phyloP scores from a whole-genome alignment of 2,888 invertebrate species.

The Incurvaria masculella region DNA sequence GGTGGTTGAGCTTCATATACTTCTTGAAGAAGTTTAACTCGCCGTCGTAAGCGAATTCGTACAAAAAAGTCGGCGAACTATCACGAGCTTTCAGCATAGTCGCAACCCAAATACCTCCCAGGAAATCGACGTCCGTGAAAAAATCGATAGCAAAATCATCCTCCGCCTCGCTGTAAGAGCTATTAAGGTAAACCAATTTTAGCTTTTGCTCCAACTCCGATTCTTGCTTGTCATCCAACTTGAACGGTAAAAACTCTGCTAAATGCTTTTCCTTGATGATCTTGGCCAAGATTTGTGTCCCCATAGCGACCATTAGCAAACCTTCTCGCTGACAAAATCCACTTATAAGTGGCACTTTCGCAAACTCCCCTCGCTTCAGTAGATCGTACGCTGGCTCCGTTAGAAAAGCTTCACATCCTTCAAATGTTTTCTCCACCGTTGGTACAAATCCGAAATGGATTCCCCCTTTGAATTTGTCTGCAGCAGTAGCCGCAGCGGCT shows the following conservation, averaged over 20 bases:
- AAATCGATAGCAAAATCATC: conserved; percentile 43
- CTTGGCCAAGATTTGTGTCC: conserved; percentile 10
- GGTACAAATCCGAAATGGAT: conserved; percentile 49
- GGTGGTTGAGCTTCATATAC: conserved; percentile 32
- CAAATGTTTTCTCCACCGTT: conserved; percentile 34
- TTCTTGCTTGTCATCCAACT: conserved; percentile 24
- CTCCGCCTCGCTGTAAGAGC: conserved; percentile 27
- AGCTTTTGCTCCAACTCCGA: conserved; percentile 27
- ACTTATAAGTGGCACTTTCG: conserved; percentile 45
- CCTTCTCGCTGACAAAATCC: conserved; percentile 51
- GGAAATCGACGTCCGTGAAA: conserved; percentile 47
- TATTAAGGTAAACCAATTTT: conserved; percentile 42
- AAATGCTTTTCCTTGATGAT: conserved; percentile 27
- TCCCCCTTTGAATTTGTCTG: conserved; percentile 28
- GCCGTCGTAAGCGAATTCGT: conserved; percentile 57
- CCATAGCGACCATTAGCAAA: conserved; percentile 27
- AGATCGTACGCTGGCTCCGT: conserved; percentile 35
- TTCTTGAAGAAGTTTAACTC: conserved; percentile 50
- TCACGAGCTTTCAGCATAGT: conserved; percentile 31
- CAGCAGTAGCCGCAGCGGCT: conserved; percentile 25
- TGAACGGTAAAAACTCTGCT: conserved; percentile 30
- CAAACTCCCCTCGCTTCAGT: conserved; percentile 36
- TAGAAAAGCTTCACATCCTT: conserved; percentile 42
- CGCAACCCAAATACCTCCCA: conserved; percentile 34
- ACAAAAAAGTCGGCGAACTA: conserved; percentile 50